Base-by-base conservation (phyloP, 2,888 invertebrate genomes). In the Cyaniris semiargus region DNA sequence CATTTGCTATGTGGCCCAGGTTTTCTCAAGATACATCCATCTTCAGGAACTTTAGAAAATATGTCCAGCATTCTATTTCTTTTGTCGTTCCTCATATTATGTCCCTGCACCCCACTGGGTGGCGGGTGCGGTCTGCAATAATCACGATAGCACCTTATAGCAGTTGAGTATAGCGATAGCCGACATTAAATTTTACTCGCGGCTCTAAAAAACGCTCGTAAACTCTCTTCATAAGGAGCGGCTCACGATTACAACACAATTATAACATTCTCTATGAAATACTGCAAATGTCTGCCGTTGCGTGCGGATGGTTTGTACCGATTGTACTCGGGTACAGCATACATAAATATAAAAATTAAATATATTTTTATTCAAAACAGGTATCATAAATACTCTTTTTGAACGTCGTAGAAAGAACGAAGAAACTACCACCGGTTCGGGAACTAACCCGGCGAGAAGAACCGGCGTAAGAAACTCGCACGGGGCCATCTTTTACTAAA, bases 201-300 rank as follows among this genome's bases (percentile, higher is more conserved):
- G 18, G 15, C 27, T 27, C 66, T 66, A 66, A 66, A 66, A 66
- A 27, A 66, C 66, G 66, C 27, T 66, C 66, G 66, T 66, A 66
- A 66, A 31, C 66, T 27, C 66, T 27, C 27, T 66, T 27, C 66
- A 23, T 13, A 31, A 66, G 66, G 66, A 66, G 66, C 27, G 27
- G 10, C 66, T 4, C 4, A 1, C 18, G 31, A 66, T 66, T 66
- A 66, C 66, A 66, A 66, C 27, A 66, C 15, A 27, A 66, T 66
- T 66, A 23, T 66, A 66, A 23, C 60, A 27, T 66, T 66, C 27
- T 27, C 27, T 27, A 27, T 66, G 1, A 18, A 66, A 27, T 66
- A 23, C 60, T 60, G 23, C 23, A 27, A 31, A 31, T 66, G 15
- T 66, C 27, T 27, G 66, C 13, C 5, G 5, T 66, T 15, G 66